Percentiles rank a stretch among this genome's conserved stretches.
These are phyloP conservation scores for Leptinotarsa peninsularis DNA, from an alignment of 2,888 invertebrate species.

Conservation along the genomic window DNA sequence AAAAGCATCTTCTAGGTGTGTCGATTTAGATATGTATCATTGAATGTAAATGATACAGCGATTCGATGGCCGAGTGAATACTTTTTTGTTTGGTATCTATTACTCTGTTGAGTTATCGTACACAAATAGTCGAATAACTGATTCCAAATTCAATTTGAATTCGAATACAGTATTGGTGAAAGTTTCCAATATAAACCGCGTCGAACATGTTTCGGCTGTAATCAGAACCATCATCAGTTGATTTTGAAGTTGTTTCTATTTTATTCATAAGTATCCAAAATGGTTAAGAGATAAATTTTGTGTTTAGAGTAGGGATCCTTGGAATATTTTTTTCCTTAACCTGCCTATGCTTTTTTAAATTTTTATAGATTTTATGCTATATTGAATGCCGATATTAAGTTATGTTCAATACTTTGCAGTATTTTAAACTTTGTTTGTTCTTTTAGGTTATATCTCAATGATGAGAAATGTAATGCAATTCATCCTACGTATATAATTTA, in stretches of 20 bases:
- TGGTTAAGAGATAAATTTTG: too few species aligned
- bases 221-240: neutral
- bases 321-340: too few species aligned
- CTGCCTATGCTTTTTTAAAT: too few species aligned
- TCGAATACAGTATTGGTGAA: neutral
- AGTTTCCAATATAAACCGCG: constrained; percentile 2
- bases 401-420: too few species aligned
- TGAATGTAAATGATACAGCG: neutral
- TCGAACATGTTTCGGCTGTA: neutral
- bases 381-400: too few species aligned
- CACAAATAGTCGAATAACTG: neutral
- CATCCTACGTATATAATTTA: too few species aligned
- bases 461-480: too few species aligned
- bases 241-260: neutral
- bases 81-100: neutral
- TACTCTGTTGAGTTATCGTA: too few species aligned
- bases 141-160: neutral
- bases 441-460: too few species aligned
- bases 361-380: too few species aligned
- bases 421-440: too few species aligned
- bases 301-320: too few species aligned
- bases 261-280: neutral
- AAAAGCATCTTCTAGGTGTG: neutral
- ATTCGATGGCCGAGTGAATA: neutral
- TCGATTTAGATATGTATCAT: constrained; percentile 5